These are phyloP conservation scores for Darevskia mixta DNA, from an alignment of 2,797 vertebrate species.

Conservation along the genomic window DNA sequence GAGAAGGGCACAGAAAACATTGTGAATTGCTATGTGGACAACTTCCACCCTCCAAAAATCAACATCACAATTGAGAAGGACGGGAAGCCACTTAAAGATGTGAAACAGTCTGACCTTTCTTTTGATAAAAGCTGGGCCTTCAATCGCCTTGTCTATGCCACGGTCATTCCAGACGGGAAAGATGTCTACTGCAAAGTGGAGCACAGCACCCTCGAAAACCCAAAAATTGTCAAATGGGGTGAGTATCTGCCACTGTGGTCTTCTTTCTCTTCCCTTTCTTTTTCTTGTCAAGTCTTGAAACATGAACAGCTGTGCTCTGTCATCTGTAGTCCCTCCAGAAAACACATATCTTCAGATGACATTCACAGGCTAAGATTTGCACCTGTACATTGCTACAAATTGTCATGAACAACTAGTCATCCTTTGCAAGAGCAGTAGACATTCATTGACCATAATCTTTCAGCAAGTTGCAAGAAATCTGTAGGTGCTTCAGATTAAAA, in stretches of 20 bases:
- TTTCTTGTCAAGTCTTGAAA: neutral
- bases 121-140: conserved; percentile 87
- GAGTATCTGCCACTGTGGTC: conserved; percentile 30
- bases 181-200: conserved; percentile 71
- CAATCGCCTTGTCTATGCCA: conserved; percentile 74
- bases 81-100: accelerated
- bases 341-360: neutral
- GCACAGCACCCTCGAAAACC: neutral
- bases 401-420: too few species aligned
- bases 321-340: neutral
- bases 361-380: neutral
- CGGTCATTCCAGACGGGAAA: conserved; percentile 48
- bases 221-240: conserved; percentile 74
- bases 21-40: conserved; percentile 84
- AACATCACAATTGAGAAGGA: conserved; percentile 75
- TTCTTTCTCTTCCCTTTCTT: neutral
- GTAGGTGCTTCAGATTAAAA: neutral
- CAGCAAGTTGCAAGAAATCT: neutral
- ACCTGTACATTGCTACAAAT: too few species aligned
- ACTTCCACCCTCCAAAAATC: conserved; percentile 88
- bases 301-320: neutral
- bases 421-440: neutral
- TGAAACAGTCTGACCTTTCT: conserved; percentile 80
- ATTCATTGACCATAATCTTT: neutral
- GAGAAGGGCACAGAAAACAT: conserved; percentile 60